Evolutionary conservation across 2,888 invertebrate genomes (phyloP).

Genomic region (Himalopsyche tibetana): DNA sequence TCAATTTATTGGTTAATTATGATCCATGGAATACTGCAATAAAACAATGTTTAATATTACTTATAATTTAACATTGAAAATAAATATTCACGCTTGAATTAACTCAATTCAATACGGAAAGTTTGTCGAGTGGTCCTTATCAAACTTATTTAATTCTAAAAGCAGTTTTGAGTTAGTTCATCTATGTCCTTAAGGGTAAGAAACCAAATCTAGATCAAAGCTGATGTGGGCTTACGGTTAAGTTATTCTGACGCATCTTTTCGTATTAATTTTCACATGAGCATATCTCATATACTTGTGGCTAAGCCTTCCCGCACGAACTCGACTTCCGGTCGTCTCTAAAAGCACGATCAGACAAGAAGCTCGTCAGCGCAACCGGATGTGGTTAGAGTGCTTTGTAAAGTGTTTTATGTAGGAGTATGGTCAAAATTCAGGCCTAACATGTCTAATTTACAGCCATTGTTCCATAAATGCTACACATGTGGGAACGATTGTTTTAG

Average conservation of each 20-base stretch:
- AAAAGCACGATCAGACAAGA: conserved; percentile 59
- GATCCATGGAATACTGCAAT: no score
- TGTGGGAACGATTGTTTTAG: not conserved
- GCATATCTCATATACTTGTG: conserved; percentile 6
- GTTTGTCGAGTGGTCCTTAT: no score
- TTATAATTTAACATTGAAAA: no score
- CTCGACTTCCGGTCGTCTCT: conserved; percentile 54
- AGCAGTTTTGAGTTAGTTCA: not conserved
- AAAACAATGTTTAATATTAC: no score
- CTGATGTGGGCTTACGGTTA: not conserved
- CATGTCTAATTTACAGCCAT: conserved; percentile 20
- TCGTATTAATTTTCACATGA: conserved; percentile 11
- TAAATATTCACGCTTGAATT: no score
- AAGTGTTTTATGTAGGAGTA: conserved; percentile 10
- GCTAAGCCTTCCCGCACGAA: conserved; percentile 26
- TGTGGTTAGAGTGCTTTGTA: conserved; percentile 50
- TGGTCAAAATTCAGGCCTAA: conserved; percentile 14
- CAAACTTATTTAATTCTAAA: no score
- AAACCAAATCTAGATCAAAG: conserved; percentile 13
- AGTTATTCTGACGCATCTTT: conserved; percentile 18
- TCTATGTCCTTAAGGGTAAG: not conserved
- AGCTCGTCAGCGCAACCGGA: conserved; percentile 56
- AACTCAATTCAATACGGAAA: no score
- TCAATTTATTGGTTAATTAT: no score
- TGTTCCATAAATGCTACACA: not conserved